phyloP scores from a whole-genome alignment of 2,888 invertebrate genomes.

The Tholera decimalis region DNA sequence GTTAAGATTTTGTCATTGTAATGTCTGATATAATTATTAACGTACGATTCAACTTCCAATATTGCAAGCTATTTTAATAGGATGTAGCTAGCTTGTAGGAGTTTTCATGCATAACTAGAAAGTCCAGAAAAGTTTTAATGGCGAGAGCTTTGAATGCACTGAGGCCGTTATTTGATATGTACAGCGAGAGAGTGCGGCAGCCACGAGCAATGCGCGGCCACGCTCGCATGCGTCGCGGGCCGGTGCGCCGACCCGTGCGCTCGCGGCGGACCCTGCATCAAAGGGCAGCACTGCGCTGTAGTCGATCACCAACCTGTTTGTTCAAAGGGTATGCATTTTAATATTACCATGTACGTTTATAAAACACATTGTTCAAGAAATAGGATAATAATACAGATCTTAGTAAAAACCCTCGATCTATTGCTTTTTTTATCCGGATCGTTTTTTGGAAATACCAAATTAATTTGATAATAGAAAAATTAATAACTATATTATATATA shows the following conservation, averaged over 20 bases:
- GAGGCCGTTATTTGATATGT: conserved; percentile 57
- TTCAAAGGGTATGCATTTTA: conserved; percentile 92
- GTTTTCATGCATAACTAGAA: conserved; percentile 14
- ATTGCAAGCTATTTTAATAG: conserved; percentile 18
- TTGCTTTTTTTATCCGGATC: too few relatives aligned
- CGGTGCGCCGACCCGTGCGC: conserved; percentile 96
- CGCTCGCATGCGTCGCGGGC: conserved; percentile 95
- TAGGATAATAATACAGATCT: not conserved
- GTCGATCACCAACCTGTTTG: conserved; percentile 96
- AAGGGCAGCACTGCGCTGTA: conserved; percentile 95
- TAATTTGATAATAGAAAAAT: too few relatives aligned
- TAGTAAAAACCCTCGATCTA: not conserved
- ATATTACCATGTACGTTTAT: not conserved
- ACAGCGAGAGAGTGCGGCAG: conserved; percentile 95
- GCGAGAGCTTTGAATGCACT: conserved; percentile 36
- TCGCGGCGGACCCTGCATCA: conserved; percentile 93
- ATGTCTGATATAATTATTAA: conserved; percentile 6
- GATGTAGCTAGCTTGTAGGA: not conserved
- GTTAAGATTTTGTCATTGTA: not conserved
- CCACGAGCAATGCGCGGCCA: conserved; percentile 95
- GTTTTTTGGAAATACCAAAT: too few relatives aligned
- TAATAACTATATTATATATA: too few relatives aligned
- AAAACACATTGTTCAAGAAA: too few relatives aligned
- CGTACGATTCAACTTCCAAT: conserved; percentile 3
- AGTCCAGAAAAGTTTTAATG: not conserved